Evolutionary conservation across 2,888 invertebrate species (phyloP), one percentile per base, ranked within the genome.

Genomic region (Tipula helvola): DNA sequence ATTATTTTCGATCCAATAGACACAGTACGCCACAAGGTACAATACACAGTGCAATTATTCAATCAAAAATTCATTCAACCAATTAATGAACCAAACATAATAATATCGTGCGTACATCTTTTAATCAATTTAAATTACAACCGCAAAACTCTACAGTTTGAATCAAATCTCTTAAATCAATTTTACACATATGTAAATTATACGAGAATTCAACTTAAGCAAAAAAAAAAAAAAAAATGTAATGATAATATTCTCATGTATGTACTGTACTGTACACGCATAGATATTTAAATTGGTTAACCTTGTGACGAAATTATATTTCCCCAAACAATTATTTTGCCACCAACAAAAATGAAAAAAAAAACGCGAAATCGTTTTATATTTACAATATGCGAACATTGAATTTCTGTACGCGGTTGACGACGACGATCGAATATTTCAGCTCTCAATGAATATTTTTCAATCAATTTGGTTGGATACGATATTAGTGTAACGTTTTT

Each of bases 301-400:
- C 84, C 84, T 84, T 84, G 84, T 84, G 84, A 84, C 84, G 84
- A 84, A 84, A 84, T 84, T 71, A 71, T 71, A 71, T 28, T 84
- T 84, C 39, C 84, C 84, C 84, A 84, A 84, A 84, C 84, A 84
- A 84, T 84, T 84, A 84, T 84, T 83, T 84, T n/a, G 84, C 84
- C 39, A 39, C 39, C 84, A 84, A 39, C 84, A 84, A 84, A 84
- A 44, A 44, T 12, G 7, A 44, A n/a, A 52, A n/a, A 52, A 52
- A n/a, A 52, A 52, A n/a, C 52, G 13, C 52, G 52, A 52, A 71
- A 71, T 71, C 28, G 71, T 71, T 71, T 18, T 71, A 71, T 71
- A 71, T 71, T 71, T 71, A 71, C 71, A 44, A 5, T 39, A 39
- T 7, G 52, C n/a, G 52, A 52, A 52, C 7, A n/a, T 52, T 52